Conservation (phyloP, 2,113 vertebrate genomes). For the Sphyrna mokarran region DNA sequence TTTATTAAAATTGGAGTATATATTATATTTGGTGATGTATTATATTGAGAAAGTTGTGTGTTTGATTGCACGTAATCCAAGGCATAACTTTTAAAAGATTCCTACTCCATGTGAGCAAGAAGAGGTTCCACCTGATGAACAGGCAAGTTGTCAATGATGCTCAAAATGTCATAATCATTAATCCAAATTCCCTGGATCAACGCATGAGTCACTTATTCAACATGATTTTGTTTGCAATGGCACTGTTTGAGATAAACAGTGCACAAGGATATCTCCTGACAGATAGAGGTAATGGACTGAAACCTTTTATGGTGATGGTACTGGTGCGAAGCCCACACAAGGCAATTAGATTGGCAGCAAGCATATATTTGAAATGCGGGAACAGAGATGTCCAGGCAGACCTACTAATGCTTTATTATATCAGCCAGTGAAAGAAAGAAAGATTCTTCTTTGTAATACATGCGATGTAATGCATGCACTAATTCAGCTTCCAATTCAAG, state of each 20-base stretch:
- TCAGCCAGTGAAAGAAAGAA: background rate
- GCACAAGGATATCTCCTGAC: background rate
- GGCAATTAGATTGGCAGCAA: background rate
- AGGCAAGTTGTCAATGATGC: background rate
- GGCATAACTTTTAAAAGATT: background rate
- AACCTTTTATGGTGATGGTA: slow-evolving; percentile 6
- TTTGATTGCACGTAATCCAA: background rate
- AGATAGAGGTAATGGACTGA: background rate
- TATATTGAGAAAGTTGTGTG: background rate
- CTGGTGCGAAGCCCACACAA: background rate
- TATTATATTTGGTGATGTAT: background rate
- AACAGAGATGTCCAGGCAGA: background rate
- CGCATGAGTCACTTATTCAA: background rate
- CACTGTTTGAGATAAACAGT: background rate
- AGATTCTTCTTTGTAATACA: background rate
- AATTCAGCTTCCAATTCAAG: background rate
- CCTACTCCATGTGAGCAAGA: background rate
- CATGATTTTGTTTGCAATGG: background rate
- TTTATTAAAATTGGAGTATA: background rate
- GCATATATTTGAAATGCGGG: background rate
- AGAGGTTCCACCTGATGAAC: background rate
- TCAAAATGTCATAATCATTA: slow-evolving; percentile 1
- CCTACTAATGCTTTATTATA: background rate
- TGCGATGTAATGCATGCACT: background rate
- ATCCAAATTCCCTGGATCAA: background rate